Conservation (phyloP, 2,888 invertebrate genomes). For the Tipula vernalis region DNA sequence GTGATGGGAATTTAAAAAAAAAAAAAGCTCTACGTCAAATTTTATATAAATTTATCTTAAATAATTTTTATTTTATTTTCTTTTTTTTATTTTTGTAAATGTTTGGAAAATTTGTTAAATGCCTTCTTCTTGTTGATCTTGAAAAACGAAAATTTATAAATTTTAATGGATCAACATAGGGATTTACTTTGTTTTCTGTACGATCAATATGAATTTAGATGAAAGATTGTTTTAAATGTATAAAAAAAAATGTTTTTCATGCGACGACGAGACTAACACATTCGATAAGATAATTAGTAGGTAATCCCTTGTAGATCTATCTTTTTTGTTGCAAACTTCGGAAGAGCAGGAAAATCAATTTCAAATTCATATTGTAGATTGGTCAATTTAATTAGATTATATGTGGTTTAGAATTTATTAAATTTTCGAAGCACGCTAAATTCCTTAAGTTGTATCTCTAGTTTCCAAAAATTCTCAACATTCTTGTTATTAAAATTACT, state of each 20-base stretch:
- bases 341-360: no score
- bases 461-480: no score
- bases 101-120: slow-evolving; percentile 1
- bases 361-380: no score
- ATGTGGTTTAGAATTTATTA: no score
- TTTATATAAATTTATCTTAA: neutral
- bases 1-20: neutral
- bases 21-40: neutral
- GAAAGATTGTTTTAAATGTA: neutral
- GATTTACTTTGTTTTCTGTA: neutral
- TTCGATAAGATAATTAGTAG: neutral
- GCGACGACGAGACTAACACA: neutral
- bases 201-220: neutral
- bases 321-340: no score
- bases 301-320: no score
- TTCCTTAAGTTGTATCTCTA: no score
- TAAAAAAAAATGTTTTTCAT: neutral
- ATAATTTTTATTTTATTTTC: neutral
- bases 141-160: neutral
- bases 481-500: no score
- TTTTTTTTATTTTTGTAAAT: neutral
- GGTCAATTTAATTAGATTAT: no score
- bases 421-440: no score
- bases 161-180: neutral
- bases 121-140: neutral